Evolutionary conservation across 2,113 vertebrate species (phyloP), one percentile per base, ranked within the genome.

Genomic region (Dipodomys merriami): DNA sequence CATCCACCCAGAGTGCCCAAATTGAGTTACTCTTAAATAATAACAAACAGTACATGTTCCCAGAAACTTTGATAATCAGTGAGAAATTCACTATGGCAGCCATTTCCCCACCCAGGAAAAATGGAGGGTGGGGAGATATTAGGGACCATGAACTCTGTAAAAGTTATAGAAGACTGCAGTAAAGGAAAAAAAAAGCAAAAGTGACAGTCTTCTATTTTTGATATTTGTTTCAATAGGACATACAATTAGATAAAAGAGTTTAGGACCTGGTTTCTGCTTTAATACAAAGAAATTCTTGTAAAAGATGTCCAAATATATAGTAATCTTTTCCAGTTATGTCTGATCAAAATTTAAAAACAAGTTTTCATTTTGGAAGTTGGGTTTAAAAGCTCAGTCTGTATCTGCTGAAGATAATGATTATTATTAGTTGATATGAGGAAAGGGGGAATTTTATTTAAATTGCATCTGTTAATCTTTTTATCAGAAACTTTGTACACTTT

Each of bases 121-220:
- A 99, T 25, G 99, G 99, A 49, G 99, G 99, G 1, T 99, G 99
- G 99, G 99, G 99, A 27, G 99, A 99, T 90, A 99, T 99, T 96
- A 99, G 99, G 98, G 99, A 99, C 98, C 99, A 99, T 60, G 99
- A 99, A 98, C 99, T 99, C 97, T 99, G 99, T 97, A 99, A 99
- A 97, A 99, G 99, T 95, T 99, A 99, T 93, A 98, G 98, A 97
- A 98, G 99, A 97, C 98, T 99, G 97, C 99, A 99, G 98, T 99
- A 98, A 99, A 94, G 96, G 46, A 88, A 81, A n/a, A 76, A 46
- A 77, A 71, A 89, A 91, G 81, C 90, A 83, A 96, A 95, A 83
- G 46, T 91, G 85, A 95, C 95, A 93, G 96, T 97, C 97, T 95
- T 96, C 91, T 96, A 94, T 95, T 94, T 97, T 94, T 90, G 90